Evolutionary conservation across 2,888 invertebrate genomes (phyloP), one percentile per base, ranked within the genome.

Genomic region (Ophioninae sp.): DNA sequence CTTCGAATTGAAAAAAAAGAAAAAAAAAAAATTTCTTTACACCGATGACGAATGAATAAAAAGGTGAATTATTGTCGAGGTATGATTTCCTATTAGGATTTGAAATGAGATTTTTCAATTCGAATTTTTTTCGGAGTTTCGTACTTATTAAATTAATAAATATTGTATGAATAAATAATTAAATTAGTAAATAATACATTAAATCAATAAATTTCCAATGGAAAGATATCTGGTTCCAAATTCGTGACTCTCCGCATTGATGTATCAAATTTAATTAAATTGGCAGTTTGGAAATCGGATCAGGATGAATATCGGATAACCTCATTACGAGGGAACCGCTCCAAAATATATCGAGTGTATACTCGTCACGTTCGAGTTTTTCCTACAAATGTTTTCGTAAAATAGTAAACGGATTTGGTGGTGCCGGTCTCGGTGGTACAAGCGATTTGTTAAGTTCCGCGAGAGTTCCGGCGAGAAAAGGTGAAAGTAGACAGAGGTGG

Each of bases 381-480:
- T 50, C 17, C 50, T 13, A 50, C 17, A 50, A 50, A 50, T 13
- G 50, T 50, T 50, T 17, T 50, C 13, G 50, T 50, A 50, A 50
- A 17, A 50, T 50, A 2, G 50, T 13, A 17, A 50, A 50, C 13
- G 50, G 50, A 50, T 50, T 50, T 50, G 17, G 50, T 10, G 50
- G 50, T 50, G 17, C 50, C 50, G 17, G 69, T 70, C 69, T 57
- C 39, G 20, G 39, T 65, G 70, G 50, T 76, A 57, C 50, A 41
- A 23, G 62, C 69, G 72, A 79, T 76, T 83, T 76, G 67, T 76
- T 68, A 64, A 68, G 75, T 86, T 86, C 82, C 50, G 13, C 79
- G 80, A 88, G 88, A 88, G 84, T 85, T 79, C 75, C 39, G 20
- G 20, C 17, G 50, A 69, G 69, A 77, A 69, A 67, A 30, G 30